phyloP scores from a whole-genome alignment of 2,797 vertebrate species.

The Neosilurus mollespiculum region DNA sequence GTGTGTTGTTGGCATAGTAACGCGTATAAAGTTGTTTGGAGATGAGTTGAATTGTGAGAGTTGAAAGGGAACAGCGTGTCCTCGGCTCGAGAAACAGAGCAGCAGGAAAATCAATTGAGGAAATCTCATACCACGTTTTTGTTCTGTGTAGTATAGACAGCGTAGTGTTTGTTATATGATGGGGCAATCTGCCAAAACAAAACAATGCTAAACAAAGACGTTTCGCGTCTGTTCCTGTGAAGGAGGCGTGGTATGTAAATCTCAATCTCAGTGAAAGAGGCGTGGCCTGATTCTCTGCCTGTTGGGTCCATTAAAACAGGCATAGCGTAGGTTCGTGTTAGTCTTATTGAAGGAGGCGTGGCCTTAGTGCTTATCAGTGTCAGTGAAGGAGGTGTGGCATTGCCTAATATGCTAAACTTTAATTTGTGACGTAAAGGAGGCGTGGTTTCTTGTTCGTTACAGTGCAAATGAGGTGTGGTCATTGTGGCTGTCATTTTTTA shows the following conservation, averaged over 20 bases:
- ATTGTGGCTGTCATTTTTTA: neutral
- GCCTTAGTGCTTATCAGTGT: neutral
- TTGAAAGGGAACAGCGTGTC: constrained; percentile 29
- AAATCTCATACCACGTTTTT: neutral
- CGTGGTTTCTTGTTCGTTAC: too few species aligned
- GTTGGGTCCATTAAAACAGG: too few species aligned
- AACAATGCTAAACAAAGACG: neutral
- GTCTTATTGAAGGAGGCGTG: neutral
- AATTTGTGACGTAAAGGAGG: too few species aligned
- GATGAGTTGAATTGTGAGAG: constrained; percentile 15
- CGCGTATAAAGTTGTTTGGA: constrained; percentile 42
- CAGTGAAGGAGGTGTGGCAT: neutral
- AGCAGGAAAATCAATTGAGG: neutral
- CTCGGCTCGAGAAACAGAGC: constrained; percentile 14
- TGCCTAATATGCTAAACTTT: too few species aligned
- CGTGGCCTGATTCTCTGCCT: neutral
- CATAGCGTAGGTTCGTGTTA: neutral
- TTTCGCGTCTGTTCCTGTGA: neutral
- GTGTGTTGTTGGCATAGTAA: constrained; percentile 51
- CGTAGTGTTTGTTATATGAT: neutral
- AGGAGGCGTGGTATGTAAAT: neutral
- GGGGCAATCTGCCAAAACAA: neutral
- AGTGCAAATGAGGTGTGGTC: neutral
- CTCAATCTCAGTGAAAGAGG: neutral
- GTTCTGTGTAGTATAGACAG: neutral